phyloP scores from a whole-genome alignment of 2,888 invertebrate species.

The Abscondita cerata region DNA sequence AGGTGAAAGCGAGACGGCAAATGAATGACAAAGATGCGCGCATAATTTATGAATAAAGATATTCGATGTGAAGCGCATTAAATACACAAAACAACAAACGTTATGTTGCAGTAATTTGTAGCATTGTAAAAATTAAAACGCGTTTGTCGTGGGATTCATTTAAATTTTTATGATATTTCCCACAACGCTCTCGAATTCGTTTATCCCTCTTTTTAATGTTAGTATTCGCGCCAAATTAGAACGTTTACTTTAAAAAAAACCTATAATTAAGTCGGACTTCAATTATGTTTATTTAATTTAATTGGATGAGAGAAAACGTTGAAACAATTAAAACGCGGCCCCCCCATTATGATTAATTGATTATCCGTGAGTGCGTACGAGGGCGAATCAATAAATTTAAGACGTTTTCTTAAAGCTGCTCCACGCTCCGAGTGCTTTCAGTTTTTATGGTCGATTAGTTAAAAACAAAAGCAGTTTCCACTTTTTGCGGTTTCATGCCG shows the following conservation, averaged over 20 bases:
- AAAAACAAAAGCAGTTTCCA: slow-evolving; percentile 45
- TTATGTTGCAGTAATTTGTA: too few species aligned
- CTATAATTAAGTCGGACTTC: too few species aligned
- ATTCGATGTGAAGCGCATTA: too few species aligned
- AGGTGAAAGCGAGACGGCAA: too few species aligned
- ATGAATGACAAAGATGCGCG: too few species aligned
- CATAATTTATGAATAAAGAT: too few species aligned
- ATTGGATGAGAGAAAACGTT: slow-evolving; percentile 1
- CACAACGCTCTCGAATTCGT: background rate
- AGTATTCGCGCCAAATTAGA: background rate
- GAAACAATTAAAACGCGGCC: background rate
- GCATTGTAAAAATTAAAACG: background rate
- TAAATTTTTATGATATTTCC: background rate
- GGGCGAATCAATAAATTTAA: slow-evolving; percentile 17
- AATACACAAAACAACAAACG: too few species aligned
- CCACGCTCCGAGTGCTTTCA: slow-evolving; percentile 34
- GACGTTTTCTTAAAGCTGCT: slow-evolving; percentile 29
- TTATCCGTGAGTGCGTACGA: too few species aligned
- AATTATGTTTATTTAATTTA: background rate
- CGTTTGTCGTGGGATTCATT: slow-evolving; percentile 3
- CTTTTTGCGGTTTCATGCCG: slow-evolving; percentile 45
- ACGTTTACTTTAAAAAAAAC: background rate
- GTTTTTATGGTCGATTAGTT: slow-evolving; percentile 47
- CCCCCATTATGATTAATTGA: too few species aligned
- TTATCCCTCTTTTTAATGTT: background rate